Percentiles rank a stretch among this genome's conserved stretches.
Conservation (phyloP, 1,140 invertebrate genomes). For the Micrasema minimum region DNA sequence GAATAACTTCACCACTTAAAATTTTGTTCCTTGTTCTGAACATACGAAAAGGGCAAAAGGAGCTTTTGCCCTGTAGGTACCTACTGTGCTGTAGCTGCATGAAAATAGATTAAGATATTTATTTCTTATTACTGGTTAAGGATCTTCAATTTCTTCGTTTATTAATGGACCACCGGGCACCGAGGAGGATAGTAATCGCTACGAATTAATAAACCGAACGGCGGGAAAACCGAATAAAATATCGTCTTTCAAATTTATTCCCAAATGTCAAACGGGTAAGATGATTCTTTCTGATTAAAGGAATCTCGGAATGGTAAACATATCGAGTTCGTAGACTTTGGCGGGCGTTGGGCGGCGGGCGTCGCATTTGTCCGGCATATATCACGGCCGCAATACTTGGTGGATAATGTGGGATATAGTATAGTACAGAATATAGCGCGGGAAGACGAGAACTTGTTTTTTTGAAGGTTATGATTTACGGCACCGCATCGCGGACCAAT, state of each 20-base stretch:
- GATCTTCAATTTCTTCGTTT: not conserved
- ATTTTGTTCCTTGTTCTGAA: too few relatives aligned
- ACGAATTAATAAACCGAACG: slow-evolving; percentile 14
- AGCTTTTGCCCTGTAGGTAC: not conserved
- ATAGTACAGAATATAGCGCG: slow-evolving; percentile 24
- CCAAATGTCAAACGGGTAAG: slow-evolving; percentile 37
- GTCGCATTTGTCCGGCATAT: slow-evolving; percentile 44
- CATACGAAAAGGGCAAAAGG: too few relatives aligned
- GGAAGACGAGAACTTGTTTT: slow-evolving; percentile 50
- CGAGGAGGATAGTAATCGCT: not conserved
- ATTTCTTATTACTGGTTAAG: not conserved
- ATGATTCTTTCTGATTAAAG: slow-evolving; percentile 37
- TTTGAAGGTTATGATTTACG: slow-evolving; percentile 53
- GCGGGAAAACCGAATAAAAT: slow-evolving; percentile 6
- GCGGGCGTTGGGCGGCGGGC: slow-evolving; percentile 23
- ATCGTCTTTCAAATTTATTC: slow-evolving; percentile 43
- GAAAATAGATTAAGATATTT: not conserved
- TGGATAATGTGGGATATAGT: not conserved
- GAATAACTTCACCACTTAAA: slow-evolving; percentile 12
- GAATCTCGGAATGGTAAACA: slow-evolving; percentile 41
- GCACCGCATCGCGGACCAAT: slow-evolving; percentile 45
- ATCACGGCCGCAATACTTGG: slow-evolving; percentile 25
- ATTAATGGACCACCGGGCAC: slow-evolving; percentile 4
- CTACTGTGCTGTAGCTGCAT: not conserved
- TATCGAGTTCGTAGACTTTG: slow-evolving; percentile 50